Evolutionary conservation across 2,113 vertebrate genomes (phyloP).

Genomic region (Chionis minor): DNA sequence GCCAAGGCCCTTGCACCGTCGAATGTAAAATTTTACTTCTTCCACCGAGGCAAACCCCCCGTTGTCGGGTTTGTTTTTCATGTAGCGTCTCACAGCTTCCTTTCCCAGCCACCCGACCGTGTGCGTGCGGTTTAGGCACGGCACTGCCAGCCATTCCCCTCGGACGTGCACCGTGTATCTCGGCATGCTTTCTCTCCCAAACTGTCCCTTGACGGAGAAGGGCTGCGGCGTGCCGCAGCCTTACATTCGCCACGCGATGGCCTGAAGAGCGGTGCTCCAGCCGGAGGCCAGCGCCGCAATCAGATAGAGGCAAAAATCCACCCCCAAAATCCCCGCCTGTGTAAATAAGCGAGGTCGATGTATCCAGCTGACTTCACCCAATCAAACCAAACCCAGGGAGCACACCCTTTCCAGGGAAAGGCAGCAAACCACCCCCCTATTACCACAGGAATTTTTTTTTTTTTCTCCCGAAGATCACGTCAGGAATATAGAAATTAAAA

Average conservation of each 20-base stretch:
- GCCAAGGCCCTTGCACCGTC: slow-evolving; percentile 90
- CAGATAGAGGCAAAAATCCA: neutral
- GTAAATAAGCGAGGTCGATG: neutral
- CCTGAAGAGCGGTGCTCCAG: neutral
- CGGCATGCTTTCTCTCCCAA: slow-evolving; percentile 76
- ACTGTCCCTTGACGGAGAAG: neutral
- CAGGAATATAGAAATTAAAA: neutral
- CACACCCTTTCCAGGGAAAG: slow-evolving; percentile 28
- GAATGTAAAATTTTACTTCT: slow-evolving; percentile 81
- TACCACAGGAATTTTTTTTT: neutral
- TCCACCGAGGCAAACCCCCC: slow-evolving; percentile 84
- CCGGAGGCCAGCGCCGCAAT: neutral
- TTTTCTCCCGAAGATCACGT: neutral
- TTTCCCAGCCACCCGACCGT: slow-evolving; percentile 85
- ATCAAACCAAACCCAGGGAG: neutral
- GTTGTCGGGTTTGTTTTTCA: slow-evolving; percentile 95
- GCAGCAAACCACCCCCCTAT: neutral
- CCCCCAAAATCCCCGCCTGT: neutral
- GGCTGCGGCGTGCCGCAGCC: neutral
- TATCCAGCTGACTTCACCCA: neutral
- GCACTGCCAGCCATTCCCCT: slow-evolving; percentile 94
- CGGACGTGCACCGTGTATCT: slow-evolving; percentile 92
- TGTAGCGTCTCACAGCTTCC: slow-evolving; percentile 89
- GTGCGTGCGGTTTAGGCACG: slow-evolving; percentile 76
- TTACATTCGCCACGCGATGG: accelerated